Evolutionary conservation across 2,888 invertebrate genomes (phyloP), one percentile per base, ranked within the genome.

Genomic region (Andrena bucephala): DNA sequence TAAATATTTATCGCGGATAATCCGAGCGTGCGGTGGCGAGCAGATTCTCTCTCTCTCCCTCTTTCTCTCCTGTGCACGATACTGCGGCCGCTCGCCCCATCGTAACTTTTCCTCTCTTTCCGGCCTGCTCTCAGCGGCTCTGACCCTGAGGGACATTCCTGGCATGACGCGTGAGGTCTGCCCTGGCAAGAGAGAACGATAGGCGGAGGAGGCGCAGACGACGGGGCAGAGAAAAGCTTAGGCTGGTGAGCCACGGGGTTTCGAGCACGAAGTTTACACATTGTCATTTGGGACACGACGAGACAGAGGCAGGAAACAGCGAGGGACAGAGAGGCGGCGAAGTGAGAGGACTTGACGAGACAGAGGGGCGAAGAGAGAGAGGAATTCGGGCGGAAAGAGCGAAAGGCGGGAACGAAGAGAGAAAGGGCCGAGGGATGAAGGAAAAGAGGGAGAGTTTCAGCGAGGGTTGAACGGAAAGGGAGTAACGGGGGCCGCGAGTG

Each of bases 191-290:
- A 73, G 78, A 73, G 31, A 54, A 68, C 70, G 57, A 71, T 70
- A 66, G 65, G 54, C 72, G 71, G 71, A 79, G 72, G 82, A 68
- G 62, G 57, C 62, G 54, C 77, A 57, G 68, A 52, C 62, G 48
- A 65, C 63, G 68, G 80, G 80, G 42, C 76, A 78, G 84, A 66
- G 78, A 82, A 85, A 85, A 84, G 88, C 85, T 86, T 67, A 79
- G 86, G 77, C 79, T 75, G 86, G 83, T 83, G 86, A 88, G 86
- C 83, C 87, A 84, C 87, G 83, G 87, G 88, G 87, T 87, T 89
- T 89, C 75, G 88, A 86, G 86, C 86, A 84, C 85, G 80, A 90
- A 90, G 90, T 90, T 90, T 89, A 87, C 90, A 87, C 90, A 90
- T 90, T 89, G 90, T 90, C 90, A 90, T 90, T 89, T 89, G 86